phyloP scores from a whole-genome alignment of 1,140 invertebrate genomes.

The Popillia japonica region DNA sequence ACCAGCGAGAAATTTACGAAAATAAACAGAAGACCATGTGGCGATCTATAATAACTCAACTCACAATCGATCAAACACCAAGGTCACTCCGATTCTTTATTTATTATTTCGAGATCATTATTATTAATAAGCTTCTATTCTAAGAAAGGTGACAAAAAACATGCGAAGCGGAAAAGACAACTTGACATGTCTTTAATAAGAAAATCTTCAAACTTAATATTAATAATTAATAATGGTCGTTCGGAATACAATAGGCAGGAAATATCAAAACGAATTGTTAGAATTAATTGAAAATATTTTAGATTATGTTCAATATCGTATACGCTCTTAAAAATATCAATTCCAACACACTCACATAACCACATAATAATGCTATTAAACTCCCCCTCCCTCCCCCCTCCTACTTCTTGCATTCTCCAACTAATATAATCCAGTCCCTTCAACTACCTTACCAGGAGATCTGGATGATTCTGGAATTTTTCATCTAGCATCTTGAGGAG shows the following conservation, averaged over 20 bases:
- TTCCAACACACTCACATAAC: no score
- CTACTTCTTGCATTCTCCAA: no score
- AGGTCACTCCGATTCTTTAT: not conserved
- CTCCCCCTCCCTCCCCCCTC: no score
- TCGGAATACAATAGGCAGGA: not conserved
- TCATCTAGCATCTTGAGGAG: no score
- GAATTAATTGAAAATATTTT: not conserved
- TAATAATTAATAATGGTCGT: not conserved
- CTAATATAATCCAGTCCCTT: no score
- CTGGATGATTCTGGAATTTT: no score
- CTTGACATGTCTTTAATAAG: not conserved
- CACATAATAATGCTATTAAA: no score
- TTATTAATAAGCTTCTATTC: not conserved
- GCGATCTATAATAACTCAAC: not conserved
- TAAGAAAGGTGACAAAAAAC: not conserved
- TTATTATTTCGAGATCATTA: not conserved
- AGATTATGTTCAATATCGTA: no score
- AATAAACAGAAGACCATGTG: not conserved
- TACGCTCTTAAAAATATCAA: no score
- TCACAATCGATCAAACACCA: not conserved
- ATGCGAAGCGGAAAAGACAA: not conserved
- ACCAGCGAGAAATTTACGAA: not conserved
- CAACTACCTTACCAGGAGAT: no score
- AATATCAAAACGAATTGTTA: not conserved
- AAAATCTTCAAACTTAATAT: not conserved